Conservation (phyloP, 1,140 invertebrate species). For the Drosophila jambulina region DNA sequence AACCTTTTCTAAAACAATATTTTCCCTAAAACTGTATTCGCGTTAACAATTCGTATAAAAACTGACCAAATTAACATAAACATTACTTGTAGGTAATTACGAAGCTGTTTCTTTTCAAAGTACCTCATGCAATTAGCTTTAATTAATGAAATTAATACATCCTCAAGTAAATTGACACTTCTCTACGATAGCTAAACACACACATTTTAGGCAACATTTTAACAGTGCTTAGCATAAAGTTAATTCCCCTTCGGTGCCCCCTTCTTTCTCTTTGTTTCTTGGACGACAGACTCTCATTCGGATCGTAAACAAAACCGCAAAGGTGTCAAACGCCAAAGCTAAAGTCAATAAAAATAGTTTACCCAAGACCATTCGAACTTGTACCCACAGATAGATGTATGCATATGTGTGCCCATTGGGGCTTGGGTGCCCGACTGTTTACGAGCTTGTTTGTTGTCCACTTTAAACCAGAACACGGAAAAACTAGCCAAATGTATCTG, state of each 20-base stretch:
- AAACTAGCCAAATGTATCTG: slow-evolving; percentile 58
- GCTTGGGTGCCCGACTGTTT: slow-evolving; percentile 48
- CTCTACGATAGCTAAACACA: not conserved
- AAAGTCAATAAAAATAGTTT: slow-evolving; percentile 75
- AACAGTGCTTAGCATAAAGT: slow-evolving; percentile 38
- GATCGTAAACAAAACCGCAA: slow-evolving; percentile 70
- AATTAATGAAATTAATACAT: not conserved
- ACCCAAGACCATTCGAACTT: slow-evolving; percentile 24
- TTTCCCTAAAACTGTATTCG: not conserved
- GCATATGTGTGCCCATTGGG: slow-evolving; percentile 35
- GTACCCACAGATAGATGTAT: slow-evolving; percentile 6
- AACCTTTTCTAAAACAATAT: not conserved
- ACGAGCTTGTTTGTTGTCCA: slow-evolving; percentile 76
- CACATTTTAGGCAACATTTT: not conserved
- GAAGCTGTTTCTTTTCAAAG: not conserved
- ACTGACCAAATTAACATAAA: too few species aligned
- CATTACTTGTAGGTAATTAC: not conserved
- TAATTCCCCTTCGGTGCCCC: slow-evolving; percentile 4
- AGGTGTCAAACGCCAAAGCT: slow-evolving; percentile 79
- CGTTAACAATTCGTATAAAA: not conserved
- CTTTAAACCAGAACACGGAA: slow-evolving; percentile 74
- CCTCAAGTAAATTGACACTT: not conserved
- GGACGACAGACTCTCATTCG: slow-evolving; percentile 18
- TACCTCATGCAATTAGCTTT: not conserved
- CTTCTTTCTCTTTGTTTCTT: slow-evolving; percentile 13